A percentile compares a stretch with the other conserved stretches of the same genome.
phyloP scores from a whole-genome alignment of 2,797 vertebrate species.

The Enteromius viviparus region DNA sequence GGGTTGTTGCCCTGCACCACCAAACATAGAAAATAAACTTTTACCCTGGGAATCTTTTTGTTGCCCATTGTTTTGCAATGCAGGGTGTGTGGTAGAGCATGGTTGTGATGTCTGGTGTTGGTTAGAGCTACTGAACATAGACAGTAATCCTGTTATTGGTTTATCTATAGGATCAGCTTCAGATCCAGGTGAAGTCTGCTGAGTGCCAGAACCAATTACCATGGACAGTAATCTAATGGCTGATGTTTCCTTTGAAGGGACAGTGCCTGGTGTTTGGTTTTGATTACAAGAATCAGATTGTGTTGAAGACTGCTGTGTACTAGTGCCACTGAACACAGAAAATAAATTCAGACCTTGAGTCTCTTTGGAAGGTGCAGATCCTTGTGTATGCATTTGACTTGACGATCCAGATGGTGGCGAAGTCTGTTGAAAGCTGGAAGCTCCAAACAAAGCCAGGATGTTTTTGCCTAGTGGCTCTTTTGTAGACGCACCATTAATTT shows the following conservation, averaged over 20 bases:
- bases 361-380: conserved; percentile 66
- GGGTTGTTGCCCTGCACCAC: conserved; percentile 61
- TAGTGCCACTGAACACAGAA: conserved; percentile 79
- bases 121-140: conserved; percentile 78
- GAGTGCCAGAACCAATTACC: conserved; percentile 37
- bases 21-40: conserved; percentile 75
- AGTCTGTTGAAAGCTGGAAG: conserved; percentile 62
- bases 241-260: conserved; percentile 71
- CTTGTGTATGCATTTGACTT: conserved; percentile 39
- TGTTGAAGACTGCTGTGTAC: conserved; percentile 50
- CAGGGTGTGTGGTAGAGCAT: conserved; percentile 53
- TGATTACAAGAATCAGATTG: conserved; percentile 56
- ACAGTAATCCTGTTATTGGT: conserved; percentile 79
- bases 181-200: conserved; percentile 33
- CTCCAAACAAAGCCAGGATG: conserved; percentile 83
- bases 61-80: conserved; percentile 59
- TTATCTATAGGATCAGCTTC: conserved; percentile 65
- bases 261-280: conserved; percentile 55
- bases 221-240: conserved; percentile 71
- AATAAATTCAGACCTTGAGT: conserved; percentile 76
- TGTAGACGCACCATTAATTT: conserved; percentile 15
- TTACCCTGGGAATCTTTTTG: conserved; percentile 72
- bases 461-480: conserved; percentile 75
- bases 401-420: conserved; percentile 24
- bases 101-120: conserved; percentile 51